Evolutionary conservation across 1,140 invertebrate species (phyloP).

Genomic region (Drosophila obscura): DNA sequence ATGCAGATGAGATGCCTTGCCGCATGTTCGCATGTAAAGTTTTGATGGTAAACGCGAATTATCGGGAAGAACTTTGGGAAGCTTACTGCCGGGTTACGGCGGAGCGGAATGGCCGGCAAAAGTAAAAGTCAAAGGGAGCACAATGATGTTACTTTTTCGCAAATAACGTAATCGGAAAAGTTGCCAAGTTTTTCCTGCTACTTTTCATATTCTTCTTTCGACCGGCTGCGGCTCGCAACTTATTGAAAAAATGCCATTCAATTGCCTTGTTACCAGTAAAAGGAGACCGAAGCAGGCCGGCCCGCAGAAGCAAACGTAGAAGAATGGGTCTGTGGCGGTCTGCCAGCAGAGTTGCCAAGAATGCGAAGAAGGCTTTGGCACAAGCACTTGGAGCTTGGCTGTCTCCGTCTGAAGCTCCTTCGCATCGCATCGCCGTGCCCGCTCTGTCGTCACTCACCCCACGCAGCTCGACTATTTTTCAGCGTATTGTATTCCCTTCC

Average conservation of each 20-base stretch:
- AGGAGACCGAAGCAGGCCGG: not conserved
- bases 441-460: no score
- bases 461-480: conserved; percentile 26
- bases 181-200: conserved; percentile 15
- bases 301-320: not conserved
- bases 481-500: conserved; percentile 34
- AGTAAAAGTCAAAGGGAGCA: conserved; percentile 37
- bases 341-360: conserved; percentile 27
- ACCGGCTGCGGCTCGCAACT: conserved; percentile 36
- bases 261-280: conserved; percentile 51
- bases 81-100: conserved; percentile 28
- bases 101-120: conserved; percentile 5
- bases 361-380: conserved; percentile 30
- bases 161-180: conserved; percentile 46
- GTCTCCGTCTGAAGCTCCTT: not conserved
- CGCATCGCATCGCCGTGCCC: no score
- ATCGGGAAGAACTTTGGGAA: conserved; percentile 38
- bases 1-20: not conserved
- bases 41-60: conserved; percentile 41
- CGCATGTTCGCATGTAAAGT: conserved; percentile 7
- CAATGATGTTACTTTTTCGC: conserved; percentile 54
- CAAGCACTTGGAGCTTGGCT: conserved; percentile 24
- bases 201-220: conserved; percentile 17
- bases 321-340: conserved; percentile 12
- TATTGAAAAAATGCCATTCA: conserved; percentile 64